phyloP scores from a whole-genome alignment of 2,888 invertebrate genomes.

The Sphecodes monilicornis region DNA sequence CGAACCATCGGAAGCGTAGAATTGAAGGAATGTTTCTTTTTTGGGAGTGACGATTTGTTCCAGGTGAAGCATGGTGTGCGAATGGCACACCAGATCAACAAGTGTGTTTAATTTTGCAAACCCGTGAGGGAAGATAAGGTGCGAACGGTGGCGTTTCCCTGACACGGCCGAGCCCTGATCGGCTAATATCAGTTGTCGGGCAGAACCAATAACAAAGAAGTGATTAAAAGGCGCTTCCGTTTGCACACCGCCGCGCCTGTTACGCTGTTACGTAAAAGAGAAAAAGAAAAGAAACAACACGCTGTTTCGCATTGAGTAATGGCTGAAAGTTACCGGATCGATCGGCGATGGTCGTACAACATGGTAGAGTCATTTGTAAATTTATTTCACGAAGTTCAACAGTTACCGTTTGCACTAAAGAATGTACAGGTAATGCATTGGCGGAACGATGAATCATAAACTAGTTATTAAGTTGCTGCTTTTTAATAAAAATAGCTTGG shows the following conservation, averaged over 20 bases:
- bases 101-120: slow-evolving; percentile 33
- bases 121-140: slow-evolving; percentile 6
- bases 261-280: slow-evolving; percentile 27
- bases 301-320: slow-evolving; percentile 15
- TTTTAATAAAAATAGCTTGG: neutral
- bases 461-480: neutral
- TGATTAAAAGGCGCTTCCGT: slow-evolving; percentile 69
- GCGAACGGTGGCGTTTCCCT: slow-evolving; percentile 65
- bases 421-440: neutral
- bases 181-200: slow-evolving; percentile 67
- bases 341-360: neutral
- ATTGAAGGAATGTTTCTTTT: too few species aligned
- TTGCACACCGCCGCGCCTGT: slow-evolving; percentile 45
- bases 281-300: neutral
- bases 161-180: slow-evolving; percentile 66
- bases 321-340: slow-evolving; percentile 17
- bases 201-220: slow-evolving; percentile 65
- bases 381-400: neutral
- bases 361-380: neutral
- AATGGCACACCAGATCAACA: neutral
- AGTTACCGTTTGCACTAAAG: neutral
- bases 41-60: neutral
- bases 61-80: neutral
- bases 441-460: neutral
- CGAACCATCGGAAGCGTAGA: neutral